These are phyloP conservation scores for Salvelinus alpinus DNA, from an alignment of 2,113 vertebrate species.

Conservation along the genomic window DNA sequence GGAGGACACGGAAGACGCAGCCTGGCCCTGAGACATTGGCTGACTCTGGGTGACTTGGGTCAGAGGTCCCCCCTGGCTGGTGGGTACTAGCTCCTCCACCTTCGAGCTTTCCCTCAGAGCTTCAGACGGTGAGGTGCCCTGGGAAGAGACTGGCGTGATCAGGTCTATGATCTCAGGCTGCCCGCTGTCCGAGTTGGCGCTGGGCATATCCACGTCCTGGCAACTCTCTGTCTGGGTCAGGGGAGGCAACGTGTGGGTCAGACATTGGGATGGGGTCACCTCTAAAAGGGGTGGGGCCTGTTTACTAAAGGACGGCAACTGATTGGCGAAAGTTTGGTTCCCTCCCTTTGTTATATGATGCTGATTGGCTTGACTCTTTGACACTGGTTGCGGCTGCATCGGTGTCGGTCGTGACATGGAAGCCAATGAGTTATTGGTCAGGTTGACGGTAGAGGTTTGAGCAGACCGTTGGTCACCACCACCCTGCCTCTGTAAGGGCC, in stretches of 20 bases:
- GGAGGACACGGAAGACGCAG: conserved; percentile 36
- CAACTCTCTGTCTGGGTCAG: conserved; percentile 65
- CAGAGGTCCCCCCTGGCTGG: conserved; percentile 14
- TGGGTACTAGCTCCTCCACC: conserved; percentile 46
- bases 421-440: conserved; percentile 40
- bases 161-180: conserved; percentile 83
- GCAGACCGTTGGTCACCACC: conserved; percentile 35
- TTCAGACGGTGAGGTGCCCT: conserved; percentile 54
- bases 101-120: conserved; percentile 57
- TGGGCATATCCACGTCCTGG: conserved; percentile 90
- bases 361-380: conserved; percentile 24
- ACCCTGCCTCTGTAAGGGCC: conserved; percentile 67
- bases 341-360: conserved; percentile 38
- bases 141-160: conserved; percentile 73
- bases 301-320: conserved; percentile 55
- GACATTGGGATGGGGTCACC: conserved; percentile 21
- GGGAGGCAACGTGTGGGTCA: conserved; percentile 49
- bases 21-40: conserved; percentile 43
- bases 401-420: conserved; percentile 34
- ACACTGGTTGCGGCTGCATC: conserved; percentile 48
- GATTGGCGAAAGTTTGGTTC: conserved; percentile 42
- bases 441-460: conserved; percentile 52
- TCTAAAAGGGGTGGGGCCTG: conserved; percentile 38
- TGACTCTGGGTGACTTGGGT: conserved; percentile 47
- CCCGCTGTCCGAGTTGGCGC: conserved; percentile 80